phyloP scores from a whole-genome alignment of 2,797 vertebrate species.

The Anguilla obscura region DNA sequence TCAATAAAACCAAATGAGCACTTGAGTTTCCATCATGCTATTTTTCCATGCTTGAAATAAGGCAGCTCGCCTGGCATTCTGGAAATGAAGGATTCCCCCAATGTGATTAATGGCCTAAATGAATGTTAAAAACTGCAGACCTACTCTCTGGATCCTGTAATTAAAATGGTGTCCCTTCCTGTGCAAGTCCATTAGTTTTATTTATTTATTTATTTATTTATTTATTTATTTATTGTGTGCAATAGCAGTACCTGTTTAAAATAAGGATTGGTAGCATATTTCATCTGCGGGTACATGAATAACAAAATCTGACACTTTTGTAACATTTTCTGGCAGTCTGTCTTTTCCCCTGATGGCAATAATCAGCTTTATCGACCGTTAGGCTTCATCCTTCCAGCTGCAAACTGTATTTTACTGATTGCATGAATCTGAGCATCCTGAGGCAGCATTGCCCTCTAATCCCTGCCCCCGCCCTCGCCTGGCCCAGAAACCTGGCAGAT shows the following conservation, averaged over 20 bases:
- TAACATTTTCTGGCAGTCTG: constrained; percentile 52
- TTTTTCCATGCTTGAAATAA: constrained; percentile 70
- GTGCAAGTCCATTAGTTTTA: constrained; percentile 20
- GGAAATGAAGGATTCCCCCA: constrained; percentile 42
- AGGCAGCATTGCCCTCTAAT: constrained; percentile 34
- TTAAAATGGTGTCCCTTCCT: constrained; percentile 7
- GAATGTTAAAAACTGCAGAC: constrained; percentile 50
- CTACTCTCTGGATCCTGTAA: constrained; percentile 26
- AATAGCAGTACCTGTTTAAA: constrained; percentile 46
- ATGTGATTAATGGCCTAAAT: constrained; percentile 56
- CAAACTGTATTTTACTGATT: constrained; percentile 43
- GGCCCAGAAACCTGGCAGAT: constrained; percentile 11
- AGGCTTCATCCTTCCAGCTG: constrained; percentile 32
- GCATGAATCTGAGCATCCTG: constrained; percentile 40
- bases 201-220: background rate
- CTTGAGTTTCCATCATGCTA: constrained; percentile 62
- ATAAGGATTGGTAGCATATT: constrained; percentile 56
- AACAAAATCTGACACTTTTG: constrained; percentile 48
- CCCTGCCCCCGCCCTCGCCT: constrained; percentile 9
- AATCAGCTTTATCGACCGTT: constrained; percentile 45
- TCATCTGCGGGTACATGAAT: constrained; percentile 55
- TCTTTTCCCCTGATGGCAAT: constrained; percentile 37
- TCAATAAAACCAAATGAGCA: constrained; percentile 45
- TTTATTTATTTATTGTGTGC: background rate
- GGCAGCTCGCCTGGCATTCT: constrained; percentile 48